Evolutionary conservation across 2,888 invertebrate genomes (phyloP).

Genomic region (Drosophila crucigera): DNA sequence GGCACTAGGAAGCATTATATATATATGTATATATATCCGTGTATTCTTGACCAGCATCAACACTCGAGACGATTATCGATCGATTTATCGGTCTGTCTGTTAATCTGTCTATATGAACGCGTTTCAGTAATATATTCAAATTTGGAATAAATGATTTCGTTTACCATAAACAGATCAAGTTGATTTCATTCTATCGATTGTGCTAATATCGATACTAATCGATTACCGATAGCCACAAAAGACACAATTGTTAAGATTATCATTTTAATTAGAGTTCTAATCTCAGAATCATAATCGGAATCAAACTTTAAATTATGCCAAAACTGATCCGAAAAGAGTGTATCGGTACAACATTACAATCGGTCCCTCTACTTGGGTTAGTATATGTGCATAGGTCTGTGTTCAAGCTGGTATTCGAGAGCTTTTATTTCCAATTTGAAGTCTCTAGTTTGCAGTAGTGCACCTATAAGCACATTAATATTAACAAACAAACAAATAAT

Average conservation of each 20-base stretch:
- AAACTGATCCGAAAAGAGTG: background rate
- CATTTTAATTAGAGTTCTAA: background rate
- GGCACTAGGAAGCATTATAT: background rate
- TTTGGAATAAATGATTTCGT: background rate
- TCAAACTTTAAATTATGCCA: background rate
- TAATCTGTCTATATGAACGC: background rate
- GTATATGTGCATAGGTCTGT: too few species aligned
- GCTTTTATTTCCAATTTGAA: too few species aligned
- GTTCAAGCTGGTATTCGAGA: too few species aligned
- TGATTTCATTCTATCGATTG: background rate
- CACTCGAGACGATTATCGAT: background rate
- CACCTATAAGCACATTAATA: too few species aligned
- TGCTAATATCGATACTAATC: background rate
- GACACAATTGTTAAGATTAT: background rate
- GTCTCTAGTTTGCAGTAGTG: too few species aligned
- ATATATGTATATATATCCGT: background rate
- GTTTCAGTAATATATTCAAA: too few species aligned
- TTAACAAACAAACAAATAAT: too few species aligned
- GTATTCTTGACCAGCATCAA: background rate
- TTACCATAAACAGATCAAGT: background rate
- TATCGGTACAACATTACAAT: too few species aligned
- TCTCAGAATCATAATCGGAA: background rate
- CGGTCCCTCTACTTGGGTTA: too few species aligned
- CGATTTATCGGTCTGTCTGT: background rate
- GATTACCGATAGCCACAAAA: background rate